Percentiles rank a stretch among this genome's conserved stretches.
These are phyloP conservation scores for Liparis tanakae DNA, from an alignment of 2,797 vertebrate genomes.

Conservation along the genomic window DNA sequence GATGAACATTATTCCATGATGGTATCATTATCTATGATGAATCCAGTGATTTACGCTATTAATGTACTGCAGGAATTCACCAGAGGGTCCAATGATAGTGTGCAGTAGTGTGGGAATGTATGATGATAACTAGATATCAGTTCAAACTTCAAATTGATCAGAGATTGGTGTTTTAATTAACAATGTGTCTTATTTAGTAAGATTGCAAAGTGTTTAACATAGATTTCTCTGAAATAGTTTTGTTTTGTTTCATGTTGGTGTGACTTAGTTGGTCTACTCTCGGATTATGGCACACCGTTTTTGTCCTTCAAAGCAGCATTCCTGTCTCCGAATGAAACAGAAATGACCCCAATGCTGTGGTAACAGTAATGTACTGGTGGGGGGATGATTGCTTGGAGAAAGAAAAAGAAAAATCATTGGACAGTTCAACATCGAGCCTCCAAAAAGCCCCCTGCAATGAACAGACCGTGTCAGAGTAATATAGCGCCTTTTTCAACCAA, in stretches of 20 bases:
- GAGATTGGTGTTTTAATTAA: conserved; percentile 2
- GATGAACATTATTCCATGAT: conserved; percentile 77
- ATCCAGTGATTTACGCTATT: conserved; percentile 69
- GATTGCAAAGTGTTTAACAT: conserved; percentile 6
- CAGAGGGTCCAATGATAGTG: conserved; percentile 39
- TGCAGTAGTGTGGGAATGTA: conserved; percentile 43
- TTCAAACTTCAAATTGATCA: conserved; percentile 14
- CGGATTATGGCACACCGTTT: conserved; percentile 48
- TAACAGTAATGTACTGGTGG: conserved; percentile 44
- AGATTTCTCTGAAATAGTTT: conserved; percentile 19
- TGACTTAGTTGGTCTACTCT: conserved; percentile 47
- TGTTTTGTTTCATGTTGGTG: conserved; percentile 22
- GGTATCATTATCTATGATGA: conserved; percentile 76
- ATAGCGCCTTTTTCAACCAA: background rate
- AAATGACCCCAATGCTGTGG: conserved; percentile 50
- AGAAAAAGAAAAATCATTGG: conserved; percentile 24
- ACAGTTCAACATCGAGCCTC: conserved; percentile 16
- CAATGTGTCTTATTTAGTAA: background rate
- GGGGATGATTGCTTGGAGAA: conserved; percentile 42
- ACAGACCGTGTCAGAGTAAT: background rate
- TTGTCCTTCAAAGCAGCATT: conserved; percentile 42
- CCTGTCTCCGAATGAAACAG: conserved; percentile 32
- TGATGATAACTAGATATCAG: conserved; percentile 33
- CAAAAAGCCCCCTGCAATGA: conserved; percentile 14
- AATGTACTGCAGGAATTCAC: conserved; percentile 65